phyloP scores from a whole-genome alignment of 30 jellyfish, hydroid and myxozoan genomes.

The Chironex yamaguchii region DNA sequence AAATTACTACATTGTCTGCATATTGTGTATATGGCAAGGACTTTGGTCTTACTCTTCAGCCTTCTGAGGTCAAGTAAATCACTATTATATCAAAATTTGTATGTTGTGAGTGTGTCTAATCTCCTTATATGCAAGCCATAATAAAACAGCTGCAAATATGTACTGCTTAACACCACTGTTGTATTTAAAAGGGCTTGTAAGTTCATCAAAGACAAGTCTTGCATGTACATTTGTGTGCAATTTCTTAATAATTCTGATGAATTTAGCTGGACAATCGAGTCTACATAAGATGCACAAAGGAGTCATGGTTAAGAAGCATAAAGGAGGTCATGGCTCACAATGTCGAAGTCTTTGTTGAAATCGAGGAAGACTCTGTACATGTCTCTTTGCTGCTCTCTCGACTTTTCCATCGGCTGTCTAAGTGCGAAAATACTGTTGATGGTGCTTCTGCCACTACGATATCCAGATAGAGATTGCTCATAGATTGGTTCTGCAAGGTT shows the following conservation, averaged over 20 bases:
- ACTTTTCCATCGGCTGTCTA: conserved; percentile 58
- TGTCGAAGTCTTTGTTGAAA: conserved; percentile 78
- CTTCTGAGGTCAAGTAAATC: conserved; percentile 70
- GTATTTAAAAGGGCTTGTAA: conserved; percentile 57
- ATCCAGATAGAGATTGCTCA: conserved; percentile 78
- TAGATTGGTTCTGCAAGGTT: conserved; percentile 39
- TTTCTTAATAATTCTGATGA: conserved; percentile 43
- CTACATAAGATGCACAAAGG: conserved; percentile 30
- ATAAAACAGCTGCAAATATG: conserved; percentile 65
- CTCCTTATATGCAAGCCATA: conserved; percentile 61
- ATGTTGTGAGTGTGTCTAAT: conserved; percentile 38
- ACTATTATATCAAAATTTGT: conserved; percentile 66
- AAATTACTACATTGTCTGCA: conserved; percentile 40
- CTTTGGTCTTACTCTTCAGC: conserved; percentile 43
- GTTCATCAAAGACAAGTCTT: conserved; percentile 60
- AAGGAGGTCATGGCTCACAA: conserved; percentile 62
- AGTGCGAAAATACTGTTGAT: conserved; percentile 59
- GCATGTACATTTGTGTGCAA: conserved; percentile 55
- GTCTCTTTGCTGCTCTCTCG: conserved; percentile 66
- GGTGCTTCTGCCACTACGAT: conserved; percentile 76
- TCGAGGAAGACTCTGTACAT: conserved; percentile 75
- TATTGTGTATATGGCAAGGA: conserved; percentile 40
- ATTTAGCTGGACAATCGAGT: conserved; percentile 78
- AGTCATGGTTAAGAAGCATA: no score
- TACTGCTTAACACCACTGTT: conserved; percentile 75